A percentile compares a stretch with the other conserved stretches of the same genome.
phyloP scores from a whole-genome alignment of 2,888 invertebrate genomes.

The Ormyrus thymus region DNA sequence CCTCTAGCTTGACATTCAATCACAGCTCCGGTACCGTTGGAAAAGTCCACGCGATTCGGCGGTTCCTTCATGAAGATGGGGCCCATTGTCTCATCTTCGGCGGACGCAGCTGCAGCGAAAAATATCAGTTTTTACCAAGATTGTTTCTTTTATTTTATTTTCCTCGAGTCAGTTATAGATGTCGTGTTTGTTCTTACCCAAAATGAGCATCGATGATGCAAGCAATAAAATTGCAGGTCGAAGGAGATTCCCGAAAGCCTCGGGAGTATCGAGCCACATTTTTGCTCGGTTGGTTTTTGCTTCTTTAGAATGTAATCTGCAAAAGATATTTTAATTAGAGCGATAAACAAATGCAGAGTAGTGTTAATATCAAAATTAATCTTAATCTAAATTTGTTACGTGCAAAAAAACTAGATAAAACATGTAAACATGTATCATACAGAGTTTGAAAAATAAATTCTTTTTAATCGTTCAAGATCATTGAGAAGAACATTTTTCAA shows the following conservation, averaged over 20 bases:
- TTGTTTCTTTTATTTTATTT: background rate
- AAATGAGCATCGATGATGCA: conserved; percentile 64
- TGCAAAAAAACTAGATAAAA: background rate
- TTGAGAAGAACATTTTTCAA: no score
- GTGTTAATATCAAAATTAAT: no score
- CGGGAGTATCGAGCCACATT: conserved; percentile 72
- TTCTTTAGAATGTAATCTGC: conserved; percentile 17
- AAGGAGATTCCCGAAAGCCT: conserved; percentile 61
- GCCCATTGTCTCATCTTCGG: conserved; percentile 88
- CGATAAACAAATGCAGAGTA: no score
- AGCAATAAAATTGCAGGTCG: conserved; percentile 65
- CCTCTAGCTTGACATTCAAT: conserved; percentile 95
- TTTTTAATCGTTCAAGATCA: no score
- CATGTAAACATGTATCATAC: no score
- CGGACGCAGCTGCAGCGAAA: conserved; percentile 61
- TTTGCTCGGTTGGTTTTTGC: conserved; percentile 10
- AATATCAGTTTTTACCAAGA: background rate
- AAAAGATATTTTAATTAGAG: background rate
- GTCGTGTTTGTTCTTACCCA: conserved; percentile 64
- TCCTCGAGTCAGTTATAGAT: background rate
- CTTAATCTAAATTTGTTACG: background rate
- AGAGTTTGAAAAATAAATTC: no score
- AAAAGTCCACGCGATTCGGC: conserved; percentile 93
- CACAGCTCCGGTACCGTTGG: conserved; percentile 94
- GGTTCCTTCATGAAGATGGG: conserved; percentile 95